Base-by-base conservation (phyloP, 2,888 invertebrate genomes). In the Cenopis cana region DNA sequence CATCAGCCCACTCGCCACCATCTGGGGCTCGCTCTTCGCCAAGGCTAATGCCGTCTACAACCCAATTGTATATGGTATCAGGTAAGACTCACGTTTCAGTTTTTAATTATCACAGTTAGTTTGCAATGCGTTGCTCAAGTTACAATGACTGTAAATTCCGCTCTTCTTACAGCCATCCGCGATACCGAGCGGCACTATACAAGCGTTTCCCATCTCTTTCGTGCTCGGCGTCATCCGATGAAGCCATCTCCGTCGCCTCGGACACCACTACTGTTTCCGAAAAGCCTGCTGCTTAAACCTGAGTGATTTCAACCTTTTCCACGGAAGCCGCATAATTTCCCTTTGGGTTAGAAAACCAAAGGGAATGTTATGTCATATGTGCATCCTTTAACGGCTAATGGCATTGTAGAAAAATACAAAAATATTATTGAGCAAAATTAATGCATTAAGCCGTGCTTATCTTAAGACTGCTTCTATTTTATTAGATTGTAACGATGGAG, bases 21-120 rank as follows among this genome's bases (percentile, higher is more conserved):
- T 96, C 83, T 96, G 96, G 96, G 96, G 96, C 62, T 96, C 97
- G 41, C 93, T 97, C 74, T 97, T 97, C 83, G 97, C 97, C 74
- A 97, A 97, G 89, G 96, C 97, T 54, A 97, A 96, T 76, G 96
- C 96, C 74, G 95, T 96, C 69, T 97, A 97, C 91, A 97, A 97
- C 87, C 97, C 97, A 2, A 96, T 97, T 79, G 96, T 97, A 68
- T 97, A 97, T 81, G 96, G 96, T 76, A 96, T 96, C 85, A 96
- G 96, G 96, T 96, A 81, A 84, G 74, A 67, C 29, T 20, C 46
- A 17, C 56, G 11, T 17, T 36, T 10, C n/a, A 12, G n/a, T 46
- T 46, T 46, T n/a, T 8, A 46, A 14, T 38, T 11, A 4, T 38
- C 38, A 38, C 38, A 38, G 38, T 12, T 1, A 0, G 14, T 41